Evolutionary conservation across 2,113 vertebrate species (phyloP).

Genomic region (Otis tarda): DNA sequence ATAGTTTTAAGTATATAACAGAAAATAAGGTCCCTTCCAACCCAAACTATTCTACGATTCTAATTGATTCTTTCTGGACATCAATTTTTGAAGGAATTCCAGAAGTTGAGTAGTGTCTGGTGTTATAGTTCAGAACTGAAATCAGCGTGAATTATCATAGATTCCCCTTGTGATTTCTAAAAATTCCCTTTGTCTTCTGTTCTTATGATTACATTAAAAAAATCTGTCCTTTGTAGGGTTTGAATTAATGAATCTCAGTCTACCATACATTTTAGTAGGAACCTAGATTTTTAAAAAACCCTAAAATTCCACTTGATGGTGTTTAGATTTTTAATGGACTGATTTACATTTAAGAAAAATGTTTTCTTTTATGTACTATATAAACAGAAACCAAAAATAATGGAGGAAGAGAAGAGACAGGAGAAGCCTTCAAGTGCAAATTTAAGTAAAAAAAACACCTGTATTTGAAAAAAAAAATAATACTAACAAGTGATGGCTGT

Average conservation of each 20-base stretch:
- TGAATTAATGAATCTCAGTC: neutral
- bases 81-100: neutral
- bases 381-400: neutral
- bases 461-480: neutral
- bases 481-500: neutral
- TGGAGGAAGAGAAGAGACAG: neutral
- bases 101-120: neutral
- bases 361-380: neutral
- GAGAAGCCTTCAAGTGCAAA: neutral
- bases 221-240: neutral
- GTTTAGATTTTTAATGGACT: neutral
- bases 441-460: neutral
- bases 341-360: neutral
- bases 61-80: neutral
- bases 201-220: neutral
- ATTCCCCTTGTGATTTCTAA: neutral
- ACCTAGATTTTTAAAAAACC: neutral
- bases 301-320: neutral
- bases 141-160: neutral
- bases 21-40: neutral
- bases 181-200: neutral
- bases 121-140: neutral
- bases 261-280: neutral
- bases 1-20: neutral
- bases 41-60: too few relatives aligned